phyloP scores from a whole-genome alignment of 2,888 invertebrate genomes.

The Rugalucina vietnamica region DNA sequence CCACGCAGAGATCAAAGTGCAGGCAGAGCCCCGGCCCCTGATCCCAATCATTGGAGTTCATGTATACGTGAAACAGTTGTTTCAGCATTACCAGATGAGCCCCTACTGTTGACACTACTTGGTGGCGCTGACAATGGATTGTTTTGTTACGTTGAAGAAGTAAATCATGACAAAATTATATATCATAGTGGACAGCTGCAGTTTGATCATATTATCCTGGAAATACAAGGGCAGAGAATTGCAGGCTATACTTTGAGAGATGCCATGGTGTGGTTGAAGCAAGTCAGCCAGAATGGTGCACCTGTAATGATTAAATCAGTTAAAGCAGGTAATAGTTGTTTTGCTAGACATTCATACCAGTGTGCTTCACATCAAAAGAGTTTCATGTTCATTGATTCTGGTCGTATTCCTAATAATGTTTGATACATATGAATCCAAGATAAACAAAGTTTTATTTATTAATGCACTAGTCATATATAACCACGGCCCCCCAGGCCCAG shows the following conservation, averaged over 20 bases:
- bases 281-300: conserved; percentile 85
- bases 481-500: too few relatives aligned
- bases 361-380: too few relatives aligned
- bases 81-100: conserved; percentile 83
- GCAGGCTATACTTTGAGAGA: conserved; percentile 86
- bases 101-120: conserved; percentile 83
- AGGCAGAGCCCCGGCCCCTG: conserved; percentile 47
- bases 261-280: conserved; percentile 85
- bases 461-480: too few relatives aligned
- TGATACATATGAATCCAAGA: too few relatives aligned
- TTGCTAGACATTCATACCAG: too few relatives aligned
- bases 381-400: too few relatives aligned
- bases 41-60: conserved; percentile 84
- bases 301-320: conserved; percentile 86
- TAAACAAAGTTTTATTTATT: too few relatives aligned
- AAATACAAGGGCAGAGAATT: conserved; percentile 86
- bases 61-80: conserved; percentile 84
- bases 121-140: conserved; percentile 85
- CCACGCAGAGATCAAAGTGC: conserved; percentile 56
- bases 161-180: conserved; percentile 78
- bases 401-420: too few relatives aligned
- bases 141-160: conserved; percentile 80
- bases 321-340: conserved; percentile 84
- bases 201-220: conserved; percentile 84
- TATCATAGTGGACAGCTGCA: conserved; percentile 82